Base-by-base conservation (phyloP, 2,888 invertebrate species). In the Amphipoea lucens region DNA sequence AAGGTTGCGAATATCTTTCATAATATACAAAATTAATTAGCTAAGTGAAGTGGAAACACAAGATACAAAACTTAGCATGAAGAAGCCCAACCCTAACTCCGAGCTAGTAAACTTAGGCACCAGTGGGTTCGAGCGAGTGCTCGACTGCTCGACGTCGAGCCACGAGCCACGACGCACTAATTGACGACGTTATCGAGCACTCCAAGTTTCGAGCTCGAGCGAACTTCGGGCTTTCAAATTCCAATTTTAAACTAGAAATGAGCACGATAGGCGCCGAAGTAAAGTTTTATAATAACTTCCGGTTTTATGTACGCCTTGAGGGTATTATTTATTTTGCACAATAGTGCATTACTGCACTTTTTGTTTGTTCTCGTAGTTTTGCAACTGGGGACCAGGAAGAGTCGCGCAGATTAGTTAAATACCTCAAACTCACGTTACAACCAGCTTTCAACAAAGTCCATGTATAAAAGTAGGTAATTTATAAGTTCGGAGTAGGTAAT, bases 161-260 rank as follows among this genome's bases (percentile, higher is more conserved):
- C 88, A 91, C 74, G 83, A 90, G 87, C 87, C 88, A 91, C 92
- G 91, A 92, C 91, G 91, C 92, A 94, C 94, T 96, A 96, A 96
- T 96, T 96, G 95, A 95, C 94, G 95, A 95, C 92, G 93, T 91
- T 94, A 96, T 95, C 94, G 94, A 94, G 92, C 92, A 91, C 94
- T 94, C 90, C 89, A 94, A 94, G 94, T 94, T 93, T 92, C 88
- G 87, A 91, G 92, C 92, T 88, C 86, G 83, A 90, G 88, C 92
- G 89, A 95, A 96, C 94, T 96, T 94, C 74, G 87, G 83, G 90
- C 91, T 92, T 93, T 92, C 92, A 93, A 94, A 95, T 94, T 94
- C 91, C 92, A 94, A 95, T 95, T 96, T 96, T 93, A 94, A 95
- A 96, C 95, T 94, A 94, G 90, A 90, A 94, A 92, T 92, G 92